Conservation (phyloP, 2,888 invertebrate species). For the Melanophora roralis region DNA sequence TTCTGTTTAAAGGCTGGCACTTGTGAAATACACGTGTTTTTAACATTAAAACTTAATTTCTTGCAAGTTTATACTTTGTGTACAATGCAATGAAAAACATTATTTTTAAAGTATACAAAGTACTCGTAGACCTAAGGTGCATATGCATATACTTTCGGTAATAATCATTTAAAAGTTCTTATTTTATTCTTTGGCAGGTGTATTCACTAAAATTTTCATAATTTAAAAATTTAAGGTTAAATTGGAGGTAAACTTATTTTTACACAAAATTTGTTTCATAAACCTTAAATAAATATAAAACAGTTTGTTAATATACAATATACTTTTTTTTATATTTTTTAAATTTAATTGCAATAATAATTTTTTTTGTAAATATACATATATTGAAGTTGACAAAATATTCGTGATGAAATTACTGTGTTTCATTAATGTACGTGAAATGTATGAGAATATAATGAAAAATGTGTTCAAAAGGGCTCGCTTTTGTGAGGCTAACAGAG, state of each 20-base stretch:
- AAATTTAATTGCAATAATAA: too few species aligned
- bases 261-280: too few species aligned
- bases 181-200: slow-evolving; percentile 15
- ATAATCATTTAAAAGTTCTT: background rate
- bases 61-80: slow-evolving; percentile 27
- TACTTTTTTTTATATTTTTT: too few species aligned
- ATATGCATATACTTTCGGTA: background rate
- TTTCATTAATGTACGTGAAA: too few species aligned
- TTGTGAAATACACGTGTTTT: slow-evolving; percentile 51
- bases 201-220: background rate
- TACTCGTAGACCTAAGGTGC: background rate
- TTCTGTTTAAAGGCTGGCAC: slow-evolving; percentile 17
- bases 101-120: slow-evolving; percentile 9
- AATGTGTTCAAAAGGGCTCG: too few species aligned
- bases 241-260: background rate
- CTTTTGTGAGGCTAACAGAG: too few species aligned
- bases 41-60: slow-evolving; percentile 32
- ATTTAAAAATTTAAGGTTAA: background rate
- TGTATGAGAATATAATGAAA: too few species aligned
- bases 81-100: background rate
- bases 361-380: too few species aligned
- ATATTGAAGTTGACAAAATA: too few species aligned
- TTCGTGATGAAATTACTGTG: too few species aligned
- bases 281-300: background rate
- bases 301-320: background rate